These are phyloP conservation scores for Brachyhypopomus gauderio DNA, from an alignment of 2,113 vertebrate species.

Conservation along the genomic window DNA sequence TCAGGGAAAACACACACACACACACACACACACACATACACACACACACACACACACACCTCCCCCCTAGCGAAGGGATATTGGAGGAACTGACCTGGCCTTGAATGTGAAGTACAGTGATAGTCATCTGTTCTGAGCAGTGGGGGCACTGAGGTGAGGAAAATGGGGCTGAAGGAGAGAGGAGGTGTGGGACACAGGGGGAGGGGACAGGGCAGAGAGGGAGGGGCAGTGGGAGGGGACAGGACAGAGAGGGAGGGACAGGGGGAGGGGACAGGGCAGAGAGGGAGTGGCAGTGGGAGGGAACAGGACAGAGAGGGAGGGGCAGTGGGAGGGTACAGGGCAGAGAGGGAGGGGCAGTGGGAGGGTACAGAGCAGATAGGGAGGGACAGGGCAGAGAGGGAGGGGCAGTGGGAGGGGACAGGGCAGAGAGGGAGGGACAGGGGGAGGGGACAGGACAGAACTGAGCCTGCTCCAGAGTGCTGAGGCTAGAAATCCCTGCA, in stretches of 20 bases:
- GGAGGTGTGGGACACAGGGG: neutral
- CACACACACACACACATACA: constrained; percentile 33
- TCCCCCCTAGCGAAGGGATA: constrained; percentile 39
- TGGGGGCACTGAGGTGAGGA: constrained; percentile 53
- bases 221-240: constrained; percentile 17
- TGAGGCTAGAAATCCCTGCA: constrained; percentile 41
- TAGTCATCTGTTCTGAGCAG: constrained; percentile 55
- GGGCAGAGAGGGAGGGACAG: neutral
- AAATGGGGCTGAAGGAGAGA: constrained; percentile 8
- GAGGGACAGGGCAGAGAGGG: constrained; percentile 38
- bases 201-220: constrained; percentile 33
- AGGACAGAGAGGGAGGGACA: neutral
- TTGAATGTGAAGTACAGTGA: constrained; percentile 65
- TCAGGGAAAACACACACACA: constrained; percentile 26
- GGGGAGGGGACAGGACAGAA: constrained; percentile 4
- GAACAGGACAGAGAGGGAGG: constrained; percentile 36
- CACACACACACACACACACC: constrained; percentile 20
- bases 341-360: neutral
- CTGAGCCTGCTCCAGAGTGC: constrained; percentile 24
- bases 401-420: constrained; percentile 17
- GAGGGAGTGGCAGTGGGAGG: neutral
- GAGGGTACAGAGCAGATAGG: constrained; percentile 1
- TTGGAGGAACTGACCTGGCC: constrained; percentile 58
- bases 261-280: constrained; percentile 2
- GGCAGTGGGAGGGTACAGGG: constrained; percentile 8